Evolutionary conservation across 2,113 vertebrate genomes (phyloP).

Genomic region (Callaeas wilsoni): DNA sequence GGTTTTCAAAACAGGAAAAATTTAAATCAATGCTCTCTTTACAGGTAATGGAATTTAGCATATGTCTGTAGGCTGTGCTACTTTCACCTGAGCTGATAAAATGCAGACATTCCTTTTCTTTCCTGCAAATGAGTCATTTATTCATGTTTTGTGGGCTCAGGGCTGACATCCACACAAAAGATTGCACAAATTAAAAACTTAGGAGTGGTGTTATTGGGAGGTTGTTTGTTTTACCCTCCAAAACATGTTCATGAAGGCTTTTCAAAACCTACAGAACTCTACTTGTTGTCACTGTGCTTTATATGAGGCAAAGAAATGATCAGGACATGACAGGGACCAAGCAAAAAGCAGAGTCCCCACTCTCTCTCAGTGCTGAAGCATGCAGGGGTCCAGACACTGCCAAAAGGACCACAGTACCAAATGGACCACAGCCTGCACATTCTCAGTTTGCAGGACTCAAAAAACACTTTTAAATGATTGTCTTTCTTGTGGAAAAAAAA

Average conservation of each 20-base stretch:
- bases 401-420: not conserved
- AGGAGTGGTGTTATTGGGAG: not conserved
- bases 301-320: not conserved
- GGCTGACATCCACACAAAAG: not conserved
- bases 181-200: slow-evolving; percentile 1
- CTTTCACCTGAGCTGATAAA: slow-evolving; percentile 4
- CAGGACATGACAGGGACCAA: not conserved
- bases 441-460: not conserved
- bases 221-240: not conserved
- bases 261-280: not conserved
- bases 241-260: not conserved
- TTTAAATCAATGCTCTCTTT: slow-evolving; percentile 3
- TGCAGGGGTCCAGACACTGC: not conserved
- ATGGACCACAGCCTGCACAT: not conserved
- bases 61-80: slow-evolving; percentile 29
- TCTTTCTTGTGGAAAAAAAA: not conserved
- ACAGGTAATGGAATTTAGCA: slow-evolving; percentile 17
- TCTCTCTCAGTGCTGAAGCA: not conserved
- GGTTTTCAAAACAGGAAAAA: slow-evolving; percentile 12
- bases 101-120: not conserved
- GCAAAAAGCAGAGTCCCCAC: not conserved
- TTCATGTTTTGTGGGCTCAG: slow-evolving; percentile 5
- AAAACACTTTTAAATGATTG: not conserved
- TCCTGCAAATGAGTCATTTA: not conserved
- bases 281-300: not conserved